A percentile compares a stretch with the other conserved stretches of the same genome.
Evolutionary conservation across 2,797 vertebrate genomes (phyloP).

Genomic region (Cynopterus sphinx): DNA sequence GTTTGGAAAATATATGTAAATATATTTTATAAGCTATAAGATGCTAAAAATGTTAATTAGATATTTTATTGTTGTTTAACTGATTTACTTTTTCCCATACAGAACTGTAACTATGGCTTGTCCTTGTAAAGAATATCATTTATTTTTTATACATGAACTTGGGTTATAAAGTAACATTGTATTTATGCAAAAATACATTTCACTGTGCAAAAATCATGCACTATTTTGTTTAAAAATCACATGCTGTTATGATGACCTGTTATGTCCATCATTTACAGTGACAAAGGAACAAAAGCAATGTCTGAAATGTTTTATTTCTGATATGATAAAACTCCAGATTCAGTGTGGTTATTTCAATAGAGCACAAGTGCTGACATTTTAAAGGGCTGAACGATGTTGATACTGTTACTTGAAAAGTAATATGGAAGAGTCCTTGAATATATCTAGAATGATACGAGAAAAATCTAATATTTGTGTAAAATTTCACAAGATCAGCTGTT

Average conservation of each 20-base stretch:
- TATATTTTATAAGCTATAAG: background rate
- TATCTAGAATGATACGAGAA: constrained; percentile 55
- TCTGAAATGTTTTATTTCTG: constrained; percentile 29
- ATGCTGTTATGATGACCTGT: background rate
- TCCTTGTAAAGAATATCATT: background rate
- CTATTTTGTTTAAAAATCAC: constrained; percentile 15
- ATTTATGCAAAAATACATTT: constrained; percentile 28
- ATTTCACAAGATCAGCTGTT: constrained; percentile 70
- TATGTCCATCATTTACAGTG: background rate
- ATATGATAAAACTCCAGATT: constrained; percentile 3
- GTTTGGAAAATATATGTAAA: background rate
- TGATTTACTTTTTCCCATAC: background rate
- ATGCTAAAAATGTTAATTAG: background rate
- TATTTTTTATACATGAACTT: constrained; percentile 12
- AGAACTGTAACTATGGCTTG: background rate
- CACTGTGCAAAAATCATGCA: background rate
- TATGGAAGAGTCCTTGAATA: constrained; percentile 64
- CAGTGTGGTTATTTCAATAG: constrained; percentile 53
- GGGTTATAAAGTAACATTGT: background rate
- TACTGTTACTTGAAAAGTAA: constrained; percentile 50
- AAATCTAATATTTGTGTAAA: constrained; percentile 73
- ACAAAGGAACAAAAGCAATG: background rate
- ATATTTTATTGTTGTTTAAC: background rate
- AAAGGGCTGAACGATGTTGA: constrained; percentile 54
- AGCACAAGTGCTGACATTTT: constrained; percentile 48